A percentile compares a stretch with the other conserved stretches of the same genome.
Conservation (phyloP, 2,797 vertebrate species). For the Anisognathus igniventris region DNA sequence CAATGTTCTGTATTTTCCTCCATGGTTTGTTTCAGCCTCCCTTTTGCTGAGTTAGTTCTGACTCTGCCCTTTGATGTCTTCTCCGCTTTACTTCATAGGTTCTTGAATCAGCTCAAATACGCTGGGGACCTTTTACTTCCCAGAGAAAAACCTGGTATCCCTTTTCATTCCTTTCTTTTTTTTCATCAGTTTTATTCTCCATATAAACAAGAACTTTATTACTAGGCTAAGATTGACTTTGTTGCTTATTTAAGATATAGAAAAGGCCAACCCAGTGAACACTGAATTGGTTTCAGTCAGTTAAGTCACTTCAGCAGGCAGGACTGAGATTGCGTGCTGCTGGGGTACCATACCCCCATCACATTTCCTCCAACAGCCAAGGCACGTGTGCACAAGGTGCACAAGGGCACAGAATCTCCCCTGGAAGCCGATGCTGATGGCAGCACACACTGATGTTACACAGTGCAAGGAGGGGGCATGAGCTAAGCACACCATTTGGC, state of each 20-base stretch:
- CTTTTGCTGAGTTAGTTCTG: not conserved
- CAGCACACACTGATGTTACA: not conserved
- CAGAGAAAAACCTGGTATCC: not conserved
- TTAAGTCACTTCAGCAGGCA: not conserved
- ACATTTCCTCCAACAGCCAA: not conserved
- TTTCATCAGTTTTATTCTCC: not conserved
- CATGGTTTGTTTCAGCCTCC: not conserved
- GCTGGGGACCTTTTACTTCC: not conserved
- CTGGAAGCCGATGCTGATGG: not conserved
- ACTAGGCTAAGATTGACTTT: not conserved
- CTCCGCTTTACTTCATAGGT: not conserved
- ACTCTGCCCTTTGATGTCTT: not conserved
- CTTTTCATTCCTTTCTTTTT: not conserved
- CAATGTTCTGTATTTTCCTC: not conserved
- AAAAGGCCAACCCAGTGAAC: not conserved
- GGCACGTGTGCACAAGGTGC: not conserved
- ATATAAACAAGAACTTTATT: not conserved
- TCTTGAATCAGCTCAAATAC: not conserved
- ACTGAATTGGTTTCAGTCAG: not conserved
- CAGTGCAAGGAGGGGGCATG: not conserved
- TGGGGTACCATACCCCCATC: not conserved
- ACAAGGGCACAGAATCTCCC: not conserved
- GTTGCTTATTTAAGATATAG: not conserved
- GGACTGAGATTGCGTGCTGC: not conserved
- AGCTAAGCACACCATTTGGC: rapidly evolving